Evolutionary conservation across 2,797 vertebrate species (phyloP).

Genomic region (Spinus pinus): DNA sequence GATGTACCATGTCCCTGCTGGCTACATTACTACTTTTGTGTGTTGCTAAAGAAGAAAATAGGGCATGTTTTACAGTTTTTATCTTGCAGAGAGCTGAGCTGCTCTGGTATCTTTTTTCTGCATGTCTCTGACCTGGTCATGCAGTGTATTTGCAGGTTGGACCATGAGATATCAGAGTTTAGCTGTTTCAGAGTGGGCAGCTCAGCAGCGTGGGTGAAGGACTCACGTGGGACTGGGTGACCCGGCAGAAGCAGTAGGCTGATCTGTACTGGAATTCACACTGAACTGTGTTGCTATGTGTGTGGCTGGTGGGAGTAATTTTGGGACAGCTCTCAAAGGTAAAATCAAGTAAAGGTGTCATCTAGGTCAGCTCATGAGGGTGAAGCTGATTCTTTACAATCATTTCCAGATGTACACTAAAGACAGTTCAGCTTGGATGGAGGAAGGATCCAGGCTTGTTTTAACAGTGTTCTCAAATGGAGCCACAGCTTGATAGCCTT

Average conservation of each 20-base stretch:
- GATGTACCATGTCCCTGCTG: background rate
- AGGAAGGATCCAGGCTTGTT: background rate
- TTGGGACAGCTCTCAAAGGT: background rate
- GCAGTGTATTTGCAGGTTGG: background rate
- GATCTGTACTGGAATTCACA: background rate
- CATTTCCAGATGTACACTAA: background rate
- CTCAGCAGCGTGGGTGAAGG: background rate
- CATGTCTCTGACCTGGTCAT: background rate
- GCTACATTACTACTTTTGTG: background rate
- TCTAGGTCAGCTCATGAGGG: background rate
- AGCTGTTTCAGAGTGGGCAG: background rate
- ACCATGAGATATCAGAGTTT: background rate
- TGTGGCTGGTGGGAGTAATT: background rate
- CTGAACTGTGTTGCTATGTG: background rate
- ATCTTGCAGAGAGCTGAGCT: background rate
- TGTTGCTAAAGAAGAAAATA: background rate
- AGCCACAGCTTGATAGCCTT: background rate
- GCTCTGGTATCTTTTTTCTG: background rate
- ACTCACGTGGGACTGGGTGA: background rate
- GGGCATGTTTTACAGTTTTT: background rate
- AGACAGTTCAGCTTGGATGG: background rate
- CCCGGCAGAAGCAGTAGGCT: background rate
- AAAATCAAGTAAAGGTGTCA: slow-evolving; percentile 24
- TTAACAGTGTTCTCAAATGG: background rate
- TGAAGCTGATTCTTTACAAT: slow-evolving; percentile 24